Percentiles rank a stretch among this genome's conserved stretches.
These are phyloP conservation scores for Pammene fasciana DNA, from an alignment of 2,888 invertebrate genomes.

Conservation along the genomic window DNA sequence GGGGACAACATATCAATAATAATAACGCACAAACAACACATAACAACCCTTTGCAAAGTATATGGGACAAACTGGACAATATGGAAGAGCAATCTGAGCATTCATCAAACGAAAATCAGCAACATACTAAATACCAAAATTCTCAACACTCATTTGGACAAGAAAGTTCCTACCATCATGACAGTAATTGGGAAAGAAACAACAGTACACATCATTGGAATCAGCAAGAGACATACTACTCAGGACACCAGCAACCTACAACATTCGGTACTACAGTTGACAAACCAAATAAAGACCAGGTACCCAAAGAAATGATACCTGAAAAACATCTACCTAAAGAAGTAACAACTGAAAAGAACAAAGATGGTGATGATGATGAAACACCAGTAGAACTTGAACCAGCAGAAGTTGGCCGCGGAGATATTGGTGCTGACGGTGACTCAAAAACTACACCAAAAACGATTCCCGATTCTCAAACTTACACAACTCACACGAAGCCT, in stretches of 20 bases:
- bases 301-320: background rate
- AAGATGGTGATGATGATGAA: conserved; percentile 9
- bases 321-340: conserved; percentile 18
- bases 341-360: conserved; percentile 12
- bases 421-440: conserved; percentile 57
- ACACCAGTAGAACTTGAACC: conserved; percentile 35
- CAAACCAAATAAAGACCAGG: conserved; percentile 22
- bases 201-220: conserved; percentile 22
- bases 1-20: conserved; percentile 28
- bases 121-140: conserved; percentile 27
- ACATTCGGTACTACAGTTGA: conserved; percentile 7
- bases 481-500: conserved; percentile 34
- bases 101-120: conserved; percentile 38
- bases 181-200: conserved; percentile 12
- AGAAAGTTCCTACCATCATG: conserved; percentile 22
- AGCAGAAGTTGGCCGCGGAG: conserved; percentile 56
- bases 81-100: conserved; percentile 41
- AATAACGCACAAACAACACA: conserved; percentile 21
- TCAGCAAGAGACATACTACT: conserved; percentile 28
- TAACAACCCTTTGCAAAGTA: conserved; percentile 41
- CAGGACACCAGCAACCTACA: conserved; percentile 6
- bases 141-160: conserved; percentile 21
- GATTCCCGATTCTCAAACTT: conserved; percentile 30
- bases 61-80: conserved; percentile 49
- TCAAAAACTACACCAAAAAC: conserved; percentile 33